A percentile compares a stretch with the other conserved stretches of the same genome.
These are phyloP conservation scores for Punctoribates punctum DNA, from an alignment of 2,888 invertebrate species.

Conservation along the genomic window DNA sequence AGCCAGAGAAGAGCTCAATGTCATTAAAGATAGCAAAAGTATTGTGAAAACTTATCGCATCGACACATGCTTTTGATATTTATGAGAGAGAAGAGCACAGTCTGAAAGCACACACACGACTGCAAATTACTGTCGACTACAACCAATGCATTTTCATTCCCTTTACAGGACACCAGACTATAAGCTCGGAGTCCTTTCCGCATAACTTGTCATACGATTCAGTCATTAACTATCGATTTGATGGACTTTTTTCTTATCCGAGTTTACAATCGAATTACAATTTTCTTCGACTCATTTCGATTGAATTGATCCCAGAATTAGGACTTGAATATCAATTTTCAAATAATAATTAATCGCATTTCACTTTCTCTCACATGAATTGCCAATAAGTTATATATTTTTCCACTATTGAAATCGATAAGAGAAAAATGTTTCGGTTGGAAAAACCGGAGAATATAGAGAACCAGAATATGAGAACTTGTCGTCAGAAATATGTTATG, in stretches of 20 bases:
- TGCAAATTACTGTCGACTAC: not conserved
- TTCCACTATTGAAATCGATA: too few relatives aligned
- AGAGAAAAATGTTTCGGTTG: not conserved
- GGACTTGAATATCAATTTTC: too few relatives aligned
- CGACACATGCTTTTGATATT: constrained; percentile 5
- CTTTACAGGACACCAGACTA: not conserved
- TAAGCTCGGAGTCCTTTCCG: not conserved
- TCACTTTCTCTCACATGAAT: not conserved
- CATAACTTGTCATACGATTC: not conserved
- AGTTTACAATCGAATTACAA: too few relatives aligned
- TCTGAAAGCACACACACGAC: not conserved
- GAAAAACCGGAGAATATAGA: not conserved
- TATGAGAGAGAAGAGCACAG: not conserved
- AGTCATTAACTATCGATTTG: not conserved
- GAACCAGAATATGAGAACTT: too few relatives aligned
- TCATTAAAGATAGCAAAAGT: not conserved
- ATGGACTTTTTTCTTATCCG: not conserved
- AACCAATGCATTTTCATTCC: not conserved
- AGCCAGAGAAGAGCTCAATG: not conserved
- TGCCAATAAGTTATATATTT: too few relatives aligned
- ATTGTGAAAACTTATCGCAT: not conserved
- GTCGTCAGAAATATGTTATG: not conserved
- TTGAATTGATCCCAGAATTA: too few relatives aligned
- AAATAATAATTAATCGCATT: not conserved
- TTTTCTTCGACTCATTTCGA: too few relatives aligned